Base-by-base conservation (phyloP, 2,113 vertebrate genomes). In the Rana temporaria region DNA sequence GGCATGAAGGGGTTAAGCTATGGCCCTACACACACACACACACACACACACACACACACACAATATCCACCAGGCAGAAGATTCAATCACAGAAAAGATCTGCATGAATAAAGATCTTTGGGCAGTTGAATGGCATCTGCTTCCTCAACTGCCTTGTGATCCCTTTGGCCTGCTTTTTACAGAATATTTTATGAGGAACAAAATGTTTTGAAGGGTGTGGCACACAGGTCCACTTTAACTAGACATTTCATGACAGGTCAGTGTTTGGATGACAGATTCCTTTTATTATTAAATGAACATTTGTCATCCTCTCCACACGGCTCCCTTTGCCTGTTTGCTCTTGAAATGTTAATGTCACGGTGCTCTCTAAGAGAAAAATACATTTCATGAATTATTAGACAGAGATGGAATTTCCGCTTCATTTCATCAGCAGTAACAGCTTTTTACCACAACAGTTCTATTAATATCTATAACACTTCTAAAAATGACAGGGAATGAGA, bases 311-410 rank as follows among this genome's bases (percentile, higher is more conserved):
- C n/a, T 74, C 55, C 38, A 38, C 19, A 74, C 59, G 60, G 55
- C 32, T 17, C 56, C n/a, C 32, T 60, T 74, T 20, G 71, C 24
- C 56, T 20, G 14, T 60, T 74, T 20, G 56, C 24, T 34, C 55
- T 32, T n/a, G 55, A 56, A n/a, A 56, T 57, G 70, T 73, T 73
- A 38, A 63, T 24, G 73, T 63, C 30, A 64, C n/a, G 15, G 56
- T 22, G 34, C 14, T 62, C 59, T 18, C 34, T 48, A 77, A 77
- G 52, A 77, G 60, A 30, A 77, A 77, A 65, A 77, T 77, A 60
- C 14, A 74, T 65, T 78, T 65, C 76, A 66, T 67, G 48, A 66
- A 30, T 66, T 78, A 78, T 78, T 78, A 66, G n/a, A n/a, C 62
- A 78, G 52, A 68, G 64, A 79, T 79, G 42, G 53, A 68, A 78